A percentile compares a stretch with the other conserved stretches of the same genome.
Conservation (phyloP, 2,113 vertebrate genomes). For the Alethe diademata region DNA sequence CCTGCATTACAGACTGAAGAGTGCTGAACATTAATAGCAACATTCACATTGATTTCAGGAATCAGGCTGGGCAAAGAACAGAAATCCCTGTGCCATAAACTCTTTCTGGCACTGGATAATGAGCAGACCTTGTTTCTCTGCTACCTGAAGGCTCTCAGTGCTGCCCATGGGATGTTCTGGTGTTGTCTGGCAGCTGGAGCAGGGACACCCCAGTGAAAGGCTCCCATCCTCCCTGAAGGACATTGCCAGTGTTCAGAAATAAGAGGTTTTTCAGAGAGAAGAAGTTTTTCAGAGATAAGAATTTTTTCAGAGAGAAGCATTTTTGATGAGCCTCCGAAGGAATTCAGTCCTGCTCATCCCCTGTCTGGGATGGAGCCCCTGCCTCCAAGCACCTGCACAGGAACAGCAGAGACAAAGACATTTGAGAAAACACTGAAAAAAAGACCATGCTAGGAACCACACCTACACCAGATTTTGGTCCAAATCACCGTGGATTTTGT, state of each 20-base stretch:
- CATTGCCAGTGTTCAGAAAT: fast-evolving
- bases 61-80: background rate
- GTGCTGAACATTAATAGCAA: background rate
- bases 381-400: background rate
- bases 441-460: background rate
- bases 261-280: background rate
- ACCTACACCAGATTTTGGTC: background rate
- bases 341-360: background rate
- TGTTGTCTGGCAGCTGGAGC: background rate
- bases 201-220: background rate
- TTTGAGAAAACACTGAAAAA: background rate
- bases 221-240: background rate
- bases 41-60: background rate
- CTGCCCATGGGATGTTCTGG: background rate
- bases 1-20: background rate
- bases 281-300: background rate
- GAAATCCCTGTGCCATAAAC: background rate
- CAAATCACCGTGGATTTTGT: background rate
- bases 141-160: background rate
- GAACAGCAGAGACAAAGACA: background rate
- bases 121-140: background rate
- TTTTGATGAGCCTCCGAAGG: background rate
- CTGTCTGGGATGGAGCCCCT: background rate
- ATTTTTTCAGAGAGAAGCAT: background rate
- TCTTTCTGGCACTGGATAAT: background rate